phyloP scores from a whole-genome alignment of 1,140 invertebrate species.

The Hyphantria cunea region DNA sequence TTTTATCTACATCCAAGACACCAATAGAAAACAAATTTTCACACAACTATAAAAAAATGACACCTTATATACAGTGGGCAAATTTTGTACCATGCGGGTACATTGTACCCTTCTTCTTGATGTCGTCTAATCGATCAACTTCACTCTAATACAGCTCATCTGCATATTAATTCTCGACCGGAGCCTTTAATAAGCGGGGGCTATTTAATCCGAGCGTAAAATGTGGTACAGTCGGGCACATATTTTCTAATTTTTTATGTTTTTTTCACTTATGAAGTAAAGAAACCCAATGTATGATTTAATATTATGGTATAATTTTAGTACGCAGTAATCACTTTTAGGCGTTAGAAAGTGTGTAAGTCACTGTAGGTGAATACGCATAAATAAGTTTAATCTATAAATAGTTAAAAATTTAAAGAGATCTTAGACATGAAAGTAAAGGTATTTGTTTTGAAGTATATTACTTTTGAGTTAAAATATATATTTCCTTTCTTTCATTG shows the following conservation, averaged over 20 bases:
- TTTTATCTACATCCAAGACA: too few species aligned
- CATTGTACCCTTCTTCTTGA: conserved; percentile 45
- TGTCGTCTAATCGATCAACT: conserved; percentile 60
- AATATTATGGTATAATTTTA: too few species aligned
- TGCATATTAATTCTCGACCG: conserved; percentile 64
- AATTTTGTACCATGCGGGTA: conserved; percentile 57
- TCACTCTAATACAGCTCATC: conserved; percentile 63
- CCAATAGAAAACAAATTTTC: not conserved
- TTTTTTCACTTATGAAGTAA: too few species aligned
- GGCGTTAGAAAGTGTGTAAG: too few species aligned
- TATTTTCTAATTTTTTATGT: not conserved
- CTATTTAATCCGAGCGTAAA: conserved; percentile 23
- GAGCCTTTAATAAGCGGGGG: conserved; percentile 44
- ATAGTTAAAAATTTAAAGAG: too few species aligned
- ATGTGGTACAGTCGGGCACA: not conserved
- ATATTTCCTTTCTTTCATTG: too few species aligned
- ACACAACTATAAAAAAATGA: conserved; percentile 40
- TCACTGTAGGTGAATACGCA: too few species aligned
- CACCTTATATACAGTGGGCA: conserved; percentile 31
- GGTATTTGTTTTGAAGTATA: not conserved
- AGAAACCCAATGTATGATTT: too few species aligned
- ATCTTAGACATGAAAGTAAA: not conserved
- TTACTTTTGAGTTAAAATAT: too few species aligned
- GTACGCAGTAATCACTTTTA: too few species aligned
- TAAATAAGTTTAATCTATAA: too few species aligned